phyloP scores from a whole-genome alignment of 2,888 invertebrate genomes.

The Lepeophtheirus nordmannii region DNA sequence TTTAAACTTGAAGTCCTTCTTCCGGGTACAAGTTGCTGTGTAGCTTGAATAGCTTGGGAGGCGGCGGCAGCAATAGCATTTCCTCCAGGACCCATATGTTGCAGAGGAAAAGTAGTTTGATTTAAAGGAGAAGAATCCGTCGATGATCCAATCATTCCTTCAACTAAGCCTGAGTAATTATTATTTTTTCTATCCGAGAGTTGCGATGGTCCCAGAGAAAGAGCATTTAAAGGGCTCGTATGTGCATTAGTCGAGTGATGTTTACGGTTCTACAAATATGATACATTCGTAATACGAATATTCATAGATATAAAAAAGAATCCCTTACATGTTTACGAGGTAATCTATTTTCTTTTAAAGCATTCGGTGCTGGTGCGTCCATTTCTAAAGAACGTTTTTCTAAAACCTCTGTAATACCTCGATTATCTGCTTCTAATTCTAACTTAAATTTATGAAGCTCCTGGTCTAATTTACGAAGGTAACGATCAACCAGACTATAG shows the following conservation, averaged over 20 bases:
- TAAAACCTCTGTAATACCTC: slow-evolving; percentile 85
- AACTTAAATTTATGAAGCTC: slow-evolving; percentile 95
- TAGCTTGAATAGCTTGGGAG: slow-evolving; percentile 86
- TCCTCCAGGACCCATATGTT: slow-evolving; percentile 67
- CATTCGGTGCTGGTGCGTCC: slow-evolving; percentile 46
- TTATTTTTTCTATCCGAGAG: background rate
- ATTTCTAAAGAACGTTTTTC: slow-evolving; percentile 83
- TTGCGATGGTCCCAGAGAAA: too few species aligned
- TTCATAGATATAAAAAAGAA: background rate
- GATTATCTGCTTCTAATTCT: slow-evolving; percentile 95
- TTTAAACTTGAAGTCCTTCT: slow-evolving; percentile 81
- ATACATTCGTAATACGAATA: too few species aligned
- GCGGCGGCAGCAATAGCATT: slow-evolving; percentile 85
- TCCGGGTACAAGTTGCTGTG: slow-evolving; percentile 52
- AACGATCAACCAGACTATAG: slow-evolving; percentile 33
- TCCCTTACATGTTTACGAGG: slow-evolving; percentile 9
- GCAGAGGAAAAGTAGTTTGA: slow-evolving; percentile 39
- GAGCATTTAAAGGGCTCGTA: too few species aligned
- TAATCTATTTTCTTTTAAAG: slow-evolving; percentile 13
- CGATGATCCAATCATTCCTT: background rate
- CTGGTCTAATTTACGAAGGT: slow-evolving; percentile 66
- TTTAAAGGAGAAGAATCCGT: background rate
- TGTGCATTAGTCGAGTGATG: background rate
- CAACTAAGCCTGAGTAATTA: background rate
- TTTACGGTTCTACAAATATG: background rate